A percentile compares a stretch with the other conserved stretches of the same genome.
Conservation (phyloP, 2,888 invertebrate genomes). For the Napeogenes sylphis region DNA sequence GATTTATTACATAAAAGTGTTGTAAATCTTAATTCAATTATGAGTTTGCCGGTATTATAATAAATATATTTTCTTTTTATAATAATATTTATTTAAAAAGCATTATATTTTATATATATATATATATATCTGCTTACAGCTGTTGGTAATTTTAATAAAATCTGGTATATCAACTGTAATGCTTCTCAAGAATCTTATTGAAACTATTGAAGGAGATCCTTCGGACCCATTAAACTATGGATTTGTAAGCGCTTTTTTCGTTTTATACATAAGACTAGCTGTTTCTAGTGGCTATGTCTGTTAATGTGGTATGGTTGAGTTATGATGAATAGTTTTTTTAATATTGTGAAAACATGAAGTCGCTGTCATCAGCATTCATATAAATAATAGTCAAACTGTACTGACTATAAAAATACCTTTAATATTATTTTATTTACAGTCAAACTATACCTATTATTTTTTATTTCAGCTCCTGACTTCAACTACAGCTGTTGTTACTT, state of each 20-base stretch:
- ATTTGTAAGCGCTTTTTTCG: constrained; percentile 34
- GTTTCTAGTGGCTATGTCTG: too few relatives aligned
- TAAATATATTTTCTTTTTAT: neutral
- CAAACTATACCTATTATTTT: too few relatives aligned
- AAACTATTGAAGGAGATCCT: constrained; percentile 37
- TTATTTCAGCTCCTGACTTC: neutral
- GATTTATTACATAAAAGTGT: constrained; percentile 11
- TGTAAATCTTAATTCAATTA: constrained; percentile 9
- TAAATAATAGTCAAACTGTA: too few relatives aligned
- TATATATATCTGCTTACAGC: constrained; percentile 40
- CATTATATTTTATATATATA: too few relatives aligned
- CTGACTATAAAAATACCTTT: too few relatives aligned
- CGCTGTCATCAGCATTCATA: too few relatives aligned
- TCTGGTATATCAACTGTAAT: constrained; percentile 54
- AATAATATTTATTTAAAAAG: neutral
- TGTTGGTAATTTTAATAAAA: constrained; percentile 46
- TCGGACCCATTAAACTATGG: constrained; percentile 19
- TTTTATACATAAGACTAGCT: too few relatives aligned
- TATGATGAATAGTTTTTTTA: too few relatives aligned
- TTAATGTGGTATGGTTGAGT: too few relatives aligned
- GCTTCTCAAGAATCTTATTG: constrained; percentile 48
- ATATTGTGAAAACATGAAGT: too few relatives aligned
- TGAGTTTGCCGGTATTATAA: constrained; percentile 10
- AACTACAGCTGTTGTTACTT: constrained; percentile 29
- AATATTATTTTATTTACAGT: too few relatives aligned